Evolutionary conservation across 1,140 invertebrate species (phyloP), one percentile per base, ranked within the genome.

Genomic region (Drosophila bocki): DNA sequence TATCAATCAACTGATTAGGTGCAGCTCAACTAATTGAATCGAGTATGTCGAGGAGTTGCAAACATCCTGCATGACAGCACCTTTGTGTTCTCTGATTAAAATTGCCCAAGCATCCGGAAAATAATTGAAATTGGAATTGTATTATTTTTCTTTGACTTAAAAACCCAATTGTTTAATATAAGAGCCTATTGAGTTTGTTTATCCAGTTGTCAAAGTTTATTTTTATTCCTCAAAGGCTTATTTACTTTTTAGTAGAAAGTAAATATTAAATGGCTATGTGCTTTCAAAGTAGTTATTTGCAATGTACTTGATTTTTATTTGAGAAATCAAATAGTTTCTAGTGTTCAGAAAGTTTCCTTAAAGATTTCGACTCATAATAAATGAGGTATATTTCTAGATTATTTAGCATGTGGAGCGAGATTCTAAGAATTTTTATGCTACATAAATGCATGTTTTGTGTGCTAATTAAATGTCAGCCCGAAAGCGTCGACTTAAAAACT

Each of bases 1-100:
- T 75, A 61, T 75, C 78, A 84, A 84, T 81, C 80, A 88, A 62
- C 65, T 90, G 77, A 87, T 87, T 80, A 80, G 80, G 74, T 80
- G 26, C 44, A 35, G 39, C 33, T 67, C 29, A 60, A 22, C 32
- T 69, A 75, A 77, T 72, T 76, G 68, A 82, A 47, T 68, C 47
- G 13, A 19, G 17, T 17, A 60, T 41, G 37, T 42, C 17, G 22
- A 39, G 59, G 50, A 39, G 17, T 7, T 58, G 41, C 22, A 42
- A 51, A 42, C 35, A 35, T 42, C 19, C 45, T 41, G 42, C 42
- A 37, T 67, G 42, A 19, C 35, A 42, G 19, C 26, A 33, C 17
- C 19, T 39, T 54, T 42, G 33, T 35, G 39, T 44, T 13, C 13
- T 59, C 7, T 32, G 29, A 62, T 64, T 33, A 26, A 33, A n/a